Evolutionary conservation across 2,113 vertebrate species (phyloP), one percentile per base, ranked within the genome.

Genomic region (Origma solitaria): DNA sequence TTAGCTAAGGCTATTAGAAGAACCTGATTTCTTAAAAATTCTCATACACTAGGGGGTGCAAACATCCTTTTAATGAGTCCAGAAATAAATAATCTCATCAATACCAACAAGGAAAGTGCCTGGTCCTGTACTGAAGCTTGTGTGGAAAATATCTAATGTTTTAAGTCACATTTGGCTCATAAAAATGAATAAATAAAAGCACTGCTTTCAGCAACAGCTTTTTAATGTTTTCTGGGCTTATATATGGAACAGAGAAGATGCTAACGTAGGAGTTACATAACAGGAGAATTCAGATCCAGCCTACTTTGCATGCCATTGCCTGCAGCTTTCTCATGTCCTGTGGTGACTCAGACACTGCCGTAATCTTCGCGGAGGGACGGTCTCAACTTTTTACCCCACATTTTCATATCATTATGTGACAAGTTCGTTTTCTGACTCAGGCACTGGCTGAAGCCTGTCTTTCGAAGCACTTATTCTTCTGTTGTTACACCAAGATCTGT

Each of bases 1-100:
- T 84, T 51, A 65, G 42, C 62, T 79, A 51, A 92, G 2, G 5
- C 28, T 65, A 62, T 15, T 50, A 18, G 1, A 57, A 73, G 82
- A 69, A 58, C 12, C 15, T 44, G 50, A 45, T 95, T 79, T 50
- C 76, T 70, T 62, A 38, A 14, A 77, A 92, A 75, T 88, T 73
- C 71, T 78, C 88, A 86, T 77, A 77, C 97, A 91, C 97, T 91
- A 98, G 97, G 77, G 96, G 97, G 97, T 90, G 97, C 97, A 49
- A 91, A 95, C 84, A 73, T 86, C 95, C 96, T 94, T 94, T 76
- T 42, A 85, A 91, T 94, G 78, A 92, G 56, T 21, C 45, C 70
- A 65, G 73, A 87, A 82, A 31, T 20, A 70, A 78, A 81, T 28
- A 13, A 28, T 38, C n/a, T 79, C 69, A 2, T 40, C n/a, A 10